Evolutionary conservation across 2,113 vertebrate species (phyloP), one percentile per base, ranked within the genome.

Genomic region (Leucopsar rothschildi): DNA sequence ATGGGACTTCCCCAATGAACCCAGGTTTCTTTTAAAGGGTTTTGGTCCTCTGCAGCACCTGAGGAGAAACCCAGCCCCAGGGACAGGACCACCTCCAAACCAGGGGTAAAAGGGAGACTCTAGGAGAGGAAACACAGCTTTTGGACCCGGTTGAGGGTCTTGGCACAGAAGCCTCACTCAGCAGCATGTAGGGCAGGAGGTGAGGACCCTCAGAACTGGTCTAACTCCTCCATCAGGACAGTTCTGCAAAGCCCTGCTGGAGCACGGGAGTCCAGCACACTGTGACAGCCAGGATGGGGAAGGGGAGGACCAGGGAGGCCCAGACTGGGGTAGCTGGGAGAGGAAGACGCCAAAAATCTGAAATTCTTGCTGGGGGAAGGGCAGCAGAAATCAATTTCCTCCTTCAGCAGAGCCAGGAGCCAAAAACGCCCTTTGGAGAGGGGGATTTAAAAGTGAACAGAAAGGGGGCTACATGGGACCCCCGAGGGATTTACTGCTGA

Each of bases 331-430:
- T 78, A 94, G 95, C 35, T 75, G 69, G 87, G 77, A 91, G 57
- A 50, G 68, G 56, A 95, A 87, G 49, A 93, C 0, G 23, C 81
- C 5, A 7, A 84, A 90, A 94, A 88, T 89, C 39, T 55, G 50
- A 81, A 77, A 84, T 82, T 78, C 92, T 82, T 63, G 88, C 78
- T 90, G 92, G 95, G 86, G 93, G 91, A 96, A 93, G 91, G 89
- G 91, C 91, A 73, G 77, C 31, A 91, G 56, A 57, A 80, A 91
- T 64, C 35, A 81, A 53, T 59, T 92, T 68, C 65, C 49, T 94
- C 68, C 78, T 71, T 56, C 14, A 78, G 64, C 83, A 69, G 31
- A 88, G 44, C 59, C 42, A 19, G 53, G 9, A 9, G 53, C n/a
- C 47, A 69, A 76, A 88, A 79, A 17, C 39, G 40, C 19, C 21